Evolutionary conservation across 2,797 vertebrate species (phyloP).

Genomic region (Onychomys leucogaster): DNA sequence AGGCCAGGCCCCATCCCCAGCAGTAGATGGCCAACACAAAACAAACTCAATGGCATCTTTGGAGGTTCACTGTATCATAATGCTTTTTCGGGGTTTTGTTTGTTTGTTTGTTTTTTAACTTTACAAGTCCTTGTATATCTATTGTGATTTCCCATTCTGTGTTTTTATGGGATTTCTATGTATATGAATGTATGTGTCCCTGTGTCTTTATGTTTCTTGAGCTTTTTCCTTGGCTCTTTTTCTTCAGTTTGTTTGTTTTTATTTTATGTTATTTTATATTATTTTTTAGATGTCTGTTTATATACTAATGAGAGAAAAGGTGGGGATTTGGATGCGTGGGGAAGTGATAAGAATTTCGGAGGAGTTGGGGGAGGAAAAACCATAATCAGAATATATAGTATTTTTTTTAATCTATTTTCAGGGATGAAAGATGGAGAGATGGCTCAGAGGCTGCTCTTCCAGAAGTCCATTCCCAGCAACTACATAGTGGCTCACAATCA

Average conservation of each 20-base stretch:
- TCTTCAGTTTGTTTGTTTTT: not conserved
- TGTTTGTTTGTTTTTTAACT: not conserved
- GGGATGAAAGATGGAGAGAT: no score
- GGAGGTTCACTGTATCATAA: not conserved
- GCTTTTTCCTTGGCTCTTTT: not conserved
- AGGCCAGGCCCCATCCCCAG: not conserved
- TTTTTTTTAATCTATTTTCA: not conserved
- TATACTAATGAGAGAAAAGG: not conserved
- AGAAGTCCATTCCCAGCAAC: no score
- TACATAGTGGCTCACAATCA: no score
- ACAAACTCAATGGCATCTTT: no score
- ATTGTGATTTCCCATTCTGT: not conserved
- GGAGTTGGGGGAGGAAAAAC: not conserved
- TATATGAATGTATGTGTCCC: not conserved
- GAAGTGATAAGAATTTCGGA: not conserved
- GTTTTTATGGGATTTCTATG: not conserved
- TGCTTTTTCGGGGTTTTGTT: not conserved
- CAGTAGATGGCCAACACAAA: not conserved
- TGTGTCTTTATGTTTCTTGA: not conserved
- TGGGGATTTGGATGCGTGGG: not conserved
- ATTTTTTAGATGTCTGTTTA: not conserved
- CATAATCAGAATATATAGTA: not conserved
- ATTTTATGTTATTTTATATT: not conserved
- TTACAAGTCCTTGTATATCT: not conserved
- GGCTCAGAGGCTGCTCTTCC: no score